Evolutionary conservation across 2,113 vertebrate genomes (phyloP), one percentile per base, ranked within the genome.

Genomic region (Ovibos moschatus): DNA sequence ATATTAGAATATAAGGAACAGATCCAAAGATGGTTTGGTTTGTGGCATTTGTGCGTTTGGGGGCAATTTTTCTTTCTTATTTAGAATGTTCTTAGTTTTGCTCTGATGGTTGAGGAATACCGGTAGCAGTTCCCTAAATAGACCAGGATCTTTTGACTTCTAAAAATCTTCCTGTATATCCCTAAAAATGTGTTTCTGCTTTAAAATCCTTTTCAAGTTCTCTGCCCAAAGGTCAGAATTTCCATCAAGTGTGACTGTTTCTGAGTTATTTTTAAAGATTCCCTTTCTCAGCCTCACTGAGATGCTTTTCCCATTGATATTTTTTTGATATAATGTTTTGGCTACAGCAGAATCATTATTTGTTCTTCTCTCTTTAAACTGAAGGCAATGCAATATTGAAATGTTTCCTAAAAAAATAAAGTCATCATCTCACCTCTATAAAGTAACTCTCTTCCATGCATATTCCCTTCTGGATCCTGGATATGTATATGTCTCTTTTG

Each of bases 211-310:
- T 95, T 95, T 57, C 81, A 84, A 89, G 51, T 85, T 53, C 51
- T 95, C 64, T 28, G 5, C 30, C 64, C 79, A 97, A 97, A 95
- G 64, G 64, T 94, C 76, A 89, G 84, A 43, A 67, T 89, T 96
- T 91, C 87, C 84, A 89, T 90, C 81, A 64, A 82, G 55, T 85
- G 84, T 90, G 40, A 76, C 57, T 43, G 33, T n/a, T 57, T 11
- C 62, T 84, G 55, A 79, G 83, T 90, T 97, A 81, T 90, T 96
- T 94, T 96, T 93, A 58, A 96, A 92, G 47, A 67, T 95, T 87
- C 58, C 58, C 30, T 87, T 91, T 87, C 74, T 96, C 81, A 97
- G 84, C 27, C 55, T 92, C 51, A 87, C n/a, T 33, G n/a, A 4
- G 51, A 81, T 83, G 87, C 15, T 91, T 87, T 94, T 91, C 55